These are phyloP conservation scores for Typhlomys cinereus DNA, from an alignment of 2,113 vertebrate species.

Conservation along the genomic window DNA sequence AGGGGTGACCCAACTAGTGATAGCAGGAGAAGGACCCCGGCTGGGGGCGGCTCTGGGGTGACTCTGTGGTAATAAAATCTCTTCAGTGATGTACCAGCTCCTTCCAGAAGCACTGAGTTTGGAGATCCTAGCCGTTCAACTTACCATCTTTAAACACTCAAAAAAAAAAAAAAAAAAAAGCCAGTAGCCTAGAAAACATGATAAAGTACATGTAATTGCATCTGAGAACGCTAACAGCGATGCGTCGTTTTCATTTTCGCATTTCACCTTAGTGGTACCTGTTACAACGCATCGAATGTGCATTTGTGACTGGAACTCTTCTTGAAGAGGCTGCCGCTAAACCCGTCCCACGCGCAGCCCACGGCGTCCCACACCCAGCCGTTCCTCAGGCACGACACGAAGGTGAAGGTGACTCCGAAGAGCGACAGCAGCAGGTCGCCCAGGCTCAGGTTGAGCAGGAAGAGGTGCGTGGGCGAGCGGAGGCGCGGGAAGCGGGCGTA, in stretches of 20 bases:
- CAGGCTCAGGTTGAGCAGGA: constrained; percentile 92
- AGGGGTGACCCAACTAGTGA: constrained; percentile 50
- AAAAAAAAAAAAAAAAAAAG: not conserved
- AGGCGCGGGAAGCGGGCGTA: constrained; percentile 91
- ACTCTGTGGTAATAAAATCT: not conserved
- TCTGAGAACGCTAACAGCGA: constrained; percentile 36
- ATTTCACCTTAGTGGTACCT: constrained; percentile 60
- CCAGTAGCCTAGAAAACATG: constrained; percentile 60
- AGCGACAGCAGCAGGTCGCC: constrained; percentile 91
- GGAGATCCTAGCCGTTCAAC: constrained; percentile 36
- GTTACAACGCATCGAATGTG: constrained; percentile 61
- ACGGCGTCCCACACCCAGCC: constrained; percentile 90
- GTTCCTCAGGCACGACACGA: constrained; percentile 90
- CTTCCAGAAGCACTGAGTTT: not conserved
- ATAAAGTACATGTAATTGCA: constrained; percentile 54
- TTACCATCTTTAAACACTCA: constrained; percentile 46
- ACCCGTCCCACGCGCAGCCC: constrained; percentile 93
- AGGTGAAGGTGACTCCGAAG: constrained; percentile 90
- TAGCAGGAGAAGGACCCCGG: not conserved
- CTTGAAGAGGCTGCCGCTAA: constrained; percentile 93
- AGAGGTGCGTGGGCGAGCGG: constrained; percentile 89
- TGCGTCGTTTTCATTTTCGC: constrained; percentile 43
- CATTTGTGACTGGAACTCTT: constrained; percentile 73
- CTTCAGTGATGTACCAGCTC: constrained; percentile 26
- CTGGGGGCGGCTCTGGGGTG: not conserved